Base-by-base conservation (phyloP, 2,797 vertebrate species). In the Liparis tanakae region DNA sequence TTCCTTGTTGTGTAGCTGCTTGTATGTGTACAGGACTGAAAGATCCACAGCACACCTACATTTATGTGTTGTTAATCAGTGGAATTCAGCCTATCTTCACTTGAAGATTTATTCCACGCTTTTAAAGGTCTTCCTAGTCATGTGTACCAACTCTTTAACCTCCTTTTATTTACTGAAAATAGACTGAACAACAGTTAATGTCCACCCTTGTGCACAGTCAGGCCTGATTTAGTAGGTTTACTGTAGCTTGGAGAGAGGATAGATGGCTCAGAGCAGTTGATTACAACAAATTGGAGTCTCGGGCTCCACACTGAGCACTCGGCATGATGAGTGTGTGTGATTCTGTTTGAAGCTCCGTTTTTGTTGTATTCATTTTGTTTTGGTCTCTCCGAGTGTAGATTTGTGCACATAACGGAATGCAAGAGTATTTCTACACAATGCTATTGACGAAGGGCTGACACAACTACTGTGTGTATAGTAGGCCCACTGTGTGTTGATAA, bases 261-360 rank as follows among this genome's bases (percentile, higher is more conserved):
- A 44, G 48, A 74, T 14, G 4, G 50, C 76, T 79, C 54, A 46
- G 36, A 85, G 68, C 66, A 53, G 69, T 64, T 61, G 55, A 57
- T 73, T 36, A 82, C 54, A 83, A 74, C 74, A 81, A 74, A 76
- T 63, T 53, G 54, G 25, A 74, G 74, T 78, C 78, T 72, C 48
- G 0, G 79, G 80, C 85, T 77, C 37, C 44, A 71, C 4, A 56
- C 48, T 73, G 67, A 69, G 60, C 55, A 0, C 71, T 78, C 56
- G 15, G 73, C 57, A 48, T 76, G 76, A 54, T 25, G 37, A 61
- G 54, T 41, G 9, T 17, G 7, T 57, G 51, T 59, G 60, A 58
- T 41, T 70, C 18, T 20, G 18, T 70, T 70, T 73, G 71, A 74
- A 56, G 50, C 54, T 37, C 6, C 9, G 25, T 66, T 44, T 60